phyloP scores from a whole-genome alignment of 1,140 invertebrate genomes.

The Polypedilum pembai region DNA sequence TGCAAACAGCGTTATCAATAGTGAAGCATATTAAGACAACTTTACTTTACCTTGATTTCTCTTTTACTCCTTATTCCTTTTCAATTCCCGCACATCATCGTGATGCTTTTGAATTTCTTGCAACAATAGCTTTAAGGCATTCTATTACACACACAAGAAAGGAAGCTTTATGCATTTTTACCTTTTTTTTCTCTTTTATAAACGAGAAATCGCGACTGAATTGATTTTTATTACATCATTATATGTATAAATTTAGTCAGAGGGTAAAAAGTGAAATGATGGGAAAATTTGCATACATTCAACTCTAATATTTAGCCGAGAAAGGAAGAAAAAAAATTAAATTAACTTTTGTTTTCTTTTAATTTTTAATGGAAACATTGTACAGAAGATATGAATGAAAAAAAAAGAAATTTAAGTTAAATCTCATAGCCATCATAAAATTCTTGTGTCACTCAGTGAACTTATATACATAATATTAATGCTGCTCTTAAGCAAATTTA shows the following conservation, averaged over 20 bases:
- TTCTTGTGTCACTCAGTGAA: too few relatives aligned
- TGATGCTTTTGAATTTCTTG: conserved; percentile 4
- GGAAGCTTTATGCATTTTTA: neutral
- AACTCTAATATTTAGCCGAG: too few relatives aligned
- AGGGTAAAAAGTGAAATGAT: neutral
- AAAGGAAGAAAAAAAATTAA: neutral
- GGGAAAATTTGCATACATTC: conserved; percentile 9
- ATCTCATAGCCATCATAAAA: too few relatives aligned
- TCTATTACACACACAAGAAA: too few relatives aligned
- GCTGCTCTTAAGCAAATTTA: too few relatives aligned
- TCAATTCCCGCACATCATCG: neutral
- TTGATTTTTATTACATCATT: too few relatives aligned
- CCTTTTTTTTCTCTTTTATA: neutral
- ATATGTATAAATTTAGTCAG: too few relatives aligned
- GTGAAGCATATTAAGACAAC: neutral
- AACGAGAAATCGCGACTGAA: neutral
- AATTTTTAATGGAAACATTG: conserved; percentile 6
- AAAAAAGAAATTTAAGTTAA: too few relatives aligned
- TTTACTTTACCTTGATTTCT: neutral
- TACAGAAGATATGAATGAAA: neutral
- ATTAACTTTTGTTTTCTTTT: neutral
- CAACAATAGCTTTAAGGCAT: too few relatives aligned
- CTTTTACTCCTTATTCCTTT: too few relatives aligned
- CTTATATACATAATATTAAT: too few relatives aligned
- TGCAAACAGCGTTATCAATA: conserved; percentile 6